Conservation (phyloP, 2,888 invertebrate species). For the Eupeodes luniger region DNA sequence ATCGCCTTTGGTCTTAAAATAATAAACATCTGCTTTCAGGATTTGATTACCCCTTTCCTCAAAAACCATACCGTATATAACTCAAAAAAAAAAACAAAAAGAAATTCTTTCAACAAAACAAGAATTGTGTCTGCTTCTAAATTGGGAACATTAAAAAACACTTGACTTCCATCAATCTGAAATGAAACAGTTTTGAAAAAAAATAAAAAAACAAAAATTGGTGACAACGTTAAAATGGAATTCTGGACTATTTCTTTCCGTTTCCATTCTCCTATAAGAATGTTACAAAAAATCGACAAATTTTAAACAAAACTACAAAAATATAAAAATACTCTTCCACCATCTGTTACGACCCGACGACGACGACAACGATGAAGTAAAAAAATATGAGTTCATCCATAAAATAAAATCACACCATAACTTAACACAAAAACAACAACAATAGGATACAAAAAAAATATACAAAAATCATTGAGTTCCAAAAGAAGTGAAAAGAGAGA, state of each 20-base stretch:
- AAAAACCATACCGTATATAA: background rate
- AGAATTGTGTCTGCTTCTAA: constrained; percentile 30
- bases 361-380: background rate
- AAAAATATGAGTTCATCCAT: constrained; percentile 53
- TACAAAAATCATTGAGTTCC: background rate
- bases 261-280: background rate
- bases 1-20: background rate
- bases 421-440: background rate
- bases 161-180: constrained; percentile 60
- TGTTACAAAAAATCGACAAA: background rate
- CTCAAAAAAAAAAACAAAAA: background rate
- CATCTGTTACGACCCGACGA: constrained; percentile 40
- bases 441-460: background rate
- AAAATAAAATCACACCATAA: constrained; percentile 36
- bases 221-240: constrained; percentile 61
- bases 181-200: constrained; percentile 54
- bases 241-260: constrained; percentile 37
- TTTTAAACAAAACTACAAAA: constrained; percentile 20
- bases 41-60: constrained; percentile 29
- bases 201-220: background rate
- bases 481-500: background rate
- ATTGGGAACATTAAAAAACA: constrained; percentile 37
- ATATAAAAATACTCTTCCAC: constrained; percentile 10
- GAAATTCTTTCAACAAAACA: background rate
- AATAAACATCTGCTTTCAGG: constrained; percentile 28